phyloP scores from a whole-genome alignment of 2,888 invertebrate genomes.

The Pristionchus mayeri region DNA sequence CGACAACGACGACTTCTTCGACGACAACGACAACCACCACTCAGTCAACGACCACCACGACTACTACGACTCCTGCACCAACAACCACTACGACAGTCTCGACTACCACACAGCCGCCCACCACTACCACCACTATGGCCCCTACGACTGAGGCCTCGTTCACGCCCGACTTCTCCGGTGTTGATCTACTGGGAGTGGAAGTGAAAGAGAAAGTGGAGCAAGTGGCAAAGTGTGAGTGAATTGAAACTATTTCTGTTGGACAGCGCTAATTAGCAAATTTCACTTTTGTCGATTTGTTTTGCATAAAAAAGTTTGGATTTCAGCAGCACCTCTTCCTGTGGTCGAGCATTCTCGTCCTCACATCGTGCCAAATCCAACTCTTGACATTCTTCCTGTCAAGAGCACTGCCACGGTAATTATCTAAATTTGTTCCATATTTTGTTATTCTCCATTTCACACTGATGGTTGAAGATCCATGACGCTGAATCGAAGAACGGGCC shows the following conservation, averaged over 20 bases:
- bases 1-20: neutral
- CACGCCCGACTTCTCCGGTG: slow-evolving; percentile 3
- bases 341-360: slow-evolving; percentile 12
- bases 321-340: neutral
- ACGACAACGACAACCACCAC: slow-evolving; percentile 42
- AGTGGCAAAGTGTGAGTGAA: too few species aligned
- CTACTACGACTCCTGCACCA: slow-evolving; percentile 49
- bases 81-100: slow-evolving; percentile 42
- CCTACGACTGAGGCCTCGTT: slow-evolving; percentile 48
- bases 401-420: neutral
- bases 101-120: slow-evolving; percentile 32
- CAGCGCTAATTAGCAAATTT: too few species aligned
- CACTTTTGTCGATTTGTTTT: too few species aligned
- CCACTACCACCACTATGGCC: slow-evolving; percentile 51
- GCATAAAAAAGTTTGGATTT: neutral
- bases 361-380: slow-evolving; percentile 37
- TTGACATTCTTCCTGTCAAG: slow-evolving; percentile 31
- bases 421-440: neutral
- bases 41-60: slow-evolving; percentile 3
- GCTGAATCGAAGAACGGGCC: neutral
- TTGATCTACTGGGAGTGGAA: neutral
- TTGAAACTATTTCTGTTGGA: too few species aligned
- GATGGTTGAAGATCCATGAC: neutral
- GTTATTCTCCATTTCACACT: neutral
- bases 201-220: too few species aligned